A percentile compares a stretch with the other conserved stretches of the same genome.
These are phyloP conservation scores for Neogale vison DNA, from an alignment of 2,113 vertebrate species.

Conservation along the genomic window DNA sequence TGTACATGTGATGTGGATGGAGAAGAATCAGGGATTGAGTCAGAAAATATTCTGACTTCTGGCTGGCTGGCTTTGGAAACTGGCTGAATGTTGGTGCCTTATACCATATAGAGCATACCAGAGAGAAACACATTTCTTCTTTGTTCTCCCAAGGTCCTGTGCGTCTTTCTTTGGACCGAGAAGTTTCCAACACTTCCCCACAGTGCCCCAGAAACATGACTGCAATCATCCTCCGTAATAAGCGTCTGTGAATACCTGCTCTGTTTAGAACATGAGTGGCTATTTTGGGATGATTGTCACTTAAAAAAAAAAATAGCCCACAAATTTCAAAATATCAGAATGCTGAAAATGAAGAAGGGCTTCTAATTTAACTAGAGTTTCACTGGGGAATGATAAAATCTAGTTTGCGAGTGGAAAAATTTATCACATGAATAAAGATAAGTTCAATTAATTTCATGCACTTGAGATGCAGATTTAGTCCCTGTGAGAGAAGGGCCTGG, in stretches of 20 bases:
- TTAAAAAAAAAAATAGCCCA: neutral
- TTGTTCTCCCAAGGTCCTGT: neutral
- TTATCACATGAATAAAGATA: neutral
- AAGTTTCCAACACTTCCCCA: neutral
- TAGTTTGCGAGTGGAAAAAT: neutral
- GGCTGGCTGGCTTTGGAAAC: neutral
- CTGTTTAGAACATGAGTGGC: neutral
- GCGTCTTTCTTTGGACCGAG: neutral
- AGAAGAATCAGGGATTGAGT: neutral
- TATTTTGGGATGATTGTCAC: neutral
- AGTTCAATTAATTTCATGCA: neutral
- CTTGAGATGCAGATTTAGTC: neutral
- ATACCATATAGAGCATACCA: neutral
- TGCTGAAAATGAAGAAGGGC: neutral
- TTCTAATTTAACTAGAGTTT: neutral
- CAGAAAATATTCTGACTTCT: neutral
- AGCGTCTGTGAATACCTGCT: neutral
- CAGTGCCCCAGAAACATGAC: neutral
- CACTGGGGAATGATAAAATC: neutral
- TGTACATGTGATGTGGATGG: too few species aligned
- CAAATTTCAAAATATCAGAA: conserved; percentile 22
- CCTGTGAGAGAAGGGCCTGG: neutral
- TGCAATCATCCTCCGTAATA: neutral
- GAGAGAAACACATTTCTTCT: neutral
- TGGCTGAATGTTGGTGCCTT: neutral